Conservation (phyloP, 2,113 vertebrate species). For the Cervus canadensis region DNA sequence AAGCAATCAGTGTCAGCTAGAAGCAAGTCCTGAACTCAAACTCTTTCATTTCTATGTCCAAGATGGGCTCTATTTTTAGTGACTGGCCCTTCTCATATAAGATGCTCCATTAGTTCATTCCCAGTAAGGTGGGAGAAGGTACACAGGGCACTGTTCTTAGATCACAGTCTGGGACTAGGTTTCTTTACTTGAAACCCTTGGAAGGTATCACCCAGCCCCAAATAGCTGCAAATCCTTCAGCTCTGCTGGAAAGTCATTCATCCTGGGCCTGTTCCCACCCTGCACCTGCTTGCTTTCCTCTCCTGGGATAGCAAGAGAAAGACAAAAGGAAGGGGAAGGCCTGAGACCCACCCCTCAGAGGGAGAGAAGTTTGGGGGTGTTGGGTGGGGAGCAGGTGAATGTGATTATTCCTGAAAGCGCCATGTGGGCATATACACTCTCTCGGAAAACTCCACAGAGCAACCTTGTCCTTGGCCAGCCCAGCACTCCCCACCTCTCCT, state of each 20-base stretch:
- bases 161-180: conserved; percentile 40
- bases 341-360: not conserved
- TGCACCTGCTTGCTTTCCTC: not conserved
- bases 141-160: not conserved
- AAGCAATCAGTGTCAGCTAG: not conserved
- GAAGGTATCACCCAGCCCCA: conserved; percentile 26
- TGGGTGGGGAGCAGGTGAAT: not conserved
- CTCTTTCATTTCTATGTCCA: not conserved
- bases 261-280: not conserved
- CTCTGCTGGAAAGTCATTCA: not conserved
- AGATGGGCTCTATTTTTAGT: not conserved
- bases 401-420: not conserved
- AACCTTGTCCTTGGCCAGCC: not conserved
- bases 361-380: not conserved
- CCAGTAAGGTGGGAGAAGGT: not conserved
- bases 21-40: not conserved
- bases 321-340: not conserved
- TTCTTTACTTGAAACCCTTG: conserved; percentile 44
- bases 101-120: not conserved
- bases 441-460: not conserved
- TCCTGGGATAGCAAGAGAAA: not conserved
- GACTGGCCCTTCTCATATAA: not conserved
- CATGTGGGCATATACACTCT: not conserved
- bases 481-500: not conserved
- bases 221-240: conserved; percentile 1